phyloP scores from a whole-genome alignment of 2,888 invertebrate genomes.

The Oasisia sp. region DNA sequence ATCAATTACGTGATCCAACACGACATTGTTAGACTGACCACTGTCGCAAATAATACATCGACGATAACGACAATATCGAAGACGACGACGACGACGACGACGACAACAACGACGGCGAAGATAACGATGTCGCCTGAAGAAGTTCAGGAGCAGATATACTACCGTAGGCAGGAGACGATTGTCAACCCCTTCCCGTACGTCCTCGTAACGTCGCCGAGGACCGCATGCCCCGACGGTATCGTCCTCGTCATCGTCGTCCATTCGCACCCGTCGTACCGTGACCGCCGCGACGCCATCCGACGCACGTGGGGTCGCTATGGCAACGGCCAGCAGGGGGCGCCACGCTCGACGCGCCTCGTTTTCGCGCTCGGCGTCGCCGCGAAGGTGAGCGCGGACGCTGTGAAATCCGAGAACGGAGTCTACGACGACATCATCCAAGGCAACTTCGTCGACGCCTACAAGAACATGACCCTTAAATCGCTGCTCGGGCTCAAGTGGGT shows the following conservation, averaged over 20 bases:
- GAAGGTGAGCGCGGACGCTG: constrained; percentile 27
- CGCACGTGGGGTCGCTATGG: constrained; percentile 52
- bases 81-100: constrained; percentile 8
- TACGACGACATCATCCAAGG: constrained; percentile 41
- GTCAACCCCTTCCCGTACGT: constrained; percentile 20
- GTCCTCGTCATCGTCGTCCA: constrained; percentile 42
- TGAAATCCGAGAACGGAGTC: constrained; percentile 30
- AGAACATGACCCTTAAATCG: constrained; percentile 45
- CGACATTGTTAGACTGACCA: too few species aligned
- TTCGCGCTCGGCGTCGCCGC: constrained; percentile 35
- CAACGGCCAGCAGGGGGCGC: neutral
- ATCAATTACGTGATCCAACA: too few species aligned
- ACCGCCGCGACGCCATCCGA: constrained; percentile 49
- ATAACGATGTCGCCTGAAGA: neutral
- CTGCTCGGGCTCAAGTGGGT: constrained; percentile 43
- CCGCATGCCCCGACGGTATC: constrained; percentile 31
- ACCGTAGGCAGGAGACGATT: neutral
- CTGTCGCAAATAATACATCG: too few species aligned
- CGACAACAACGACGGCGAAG: neutral
- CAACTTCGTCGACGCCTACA: constrained; percentile 41
- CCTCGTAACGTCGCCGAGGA: constrained; percentile 26
- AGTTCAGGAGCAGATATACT: neutral
- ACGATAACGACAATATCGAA: too few species aligned
- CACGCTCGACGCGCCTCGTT: constrained; percentile 34
- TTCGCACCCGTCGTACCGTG: constrained; percentile 73